Base-by-base conservation (phyloP, 2,888 invertebrate genomes). In the Sarcophaga variegata region DNA sequence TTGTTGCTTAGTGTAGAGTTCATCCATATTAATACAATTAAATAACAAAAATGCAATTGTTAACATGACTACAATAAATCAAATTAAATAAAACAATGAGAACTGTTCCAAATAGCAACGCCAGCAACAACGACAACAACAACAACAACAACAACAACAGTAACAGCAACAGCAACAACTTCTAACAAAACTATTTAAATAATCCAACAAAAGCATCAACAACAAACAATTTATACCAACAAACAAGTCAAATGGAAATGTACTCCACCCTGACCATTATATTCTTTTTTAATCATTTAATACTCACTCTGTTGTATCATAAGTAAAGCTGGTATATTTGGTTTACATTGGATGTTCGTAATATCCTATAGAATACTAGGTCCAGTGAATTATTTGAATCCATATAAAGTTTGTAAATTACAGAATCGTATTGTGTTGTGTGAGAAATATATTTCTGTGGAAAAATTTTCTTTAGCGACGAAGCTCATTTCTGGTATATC, bases 41-140 rank as follows among this genome's bases (percentile, higher is more conserved):
- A 64, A 77, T 59, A 47, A 77, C 17, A 70, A 82, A 69, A 62
- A 27, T 69, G 62, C 70, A 71, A 82, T 64, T 60, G 76, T 60
- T 72, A 78, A 83, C 72, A 77, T 83, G 60, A 78, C 71, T 49
- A 75, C 62, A 86, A 86, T 86, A 86, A 86, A 86, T 86, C 85
- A 86, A 86, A 77, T 77, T 80, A 86, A 80, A 83, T 80, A 47
- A 83, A 83, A 86, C 83, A 83, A 83, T 82, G 59, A 69, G 27
- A 75, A 62, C 67, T 67, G 47, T 20, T 74, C 27, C 71, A 79
- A 70, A 37, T 45, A 80, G 76, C 60, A 75, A 69, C 37, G 20
- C 69, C 8, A 77, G 64, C 67, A 77, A 60, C 47, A 75, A 22
- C n/a, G 12, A 74, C n/a, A 0, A 22, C 22, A 75, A 47, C 10